phyloP scores from a whole-genome alignment of 2,113 vertebrate genomes.

The Panurus biarmicus region DNA sequence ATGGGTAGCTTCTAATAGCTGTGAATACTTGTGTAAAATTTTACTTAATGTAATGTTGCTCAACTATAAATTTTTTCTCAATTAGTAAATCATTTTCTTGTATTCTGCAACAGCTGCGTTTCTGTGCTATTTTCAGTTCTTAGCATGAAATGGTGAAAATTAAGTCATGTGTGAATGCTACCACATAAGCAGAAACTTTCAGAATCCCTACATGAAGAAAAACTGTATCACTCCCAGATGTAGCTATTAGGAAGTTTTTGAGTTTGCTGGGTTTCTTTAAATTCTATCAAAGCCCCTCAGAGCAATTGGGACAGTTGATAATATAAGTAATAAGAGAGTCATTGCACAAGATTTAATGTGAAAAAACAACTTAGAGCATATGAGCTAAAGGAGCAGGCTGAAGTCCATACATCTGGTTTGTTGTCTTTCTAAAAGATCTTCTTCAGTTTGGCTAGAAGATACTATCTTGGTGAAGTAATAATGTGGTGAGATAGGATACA shows the following conservation, averaged over 20 bases:
- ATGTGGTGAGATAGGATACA: neutral
- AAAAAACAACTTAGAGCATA: neutral
- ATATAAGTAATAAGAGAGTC: neutral
- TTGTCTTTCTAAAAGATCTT: neutral
- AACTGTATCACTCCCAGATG: neutral
- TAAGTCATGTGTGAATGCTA: neutral
- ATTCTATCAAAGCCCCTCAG: conserved; percentile 10
- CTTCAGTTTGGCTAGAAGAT: neutral
- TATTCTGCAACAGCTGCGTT: neutral
- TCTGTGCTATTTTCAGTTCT: neutral
- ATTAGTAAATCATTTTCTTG: neutral
- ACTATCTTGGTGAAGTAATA: neutral
- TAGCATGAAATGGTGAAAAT: neutral
- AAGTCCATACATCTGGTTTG: neutral
- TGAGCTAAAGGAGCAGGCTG: neutral
- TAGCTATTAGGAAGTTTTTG: neutral
- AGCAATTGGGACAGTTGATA: neutral
- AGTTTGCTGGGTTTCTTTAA: conserved; percentile 1
- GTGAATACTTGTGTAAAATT: neutral
- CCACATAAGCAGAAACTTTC: neutral
- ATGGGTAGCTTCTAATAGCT: neutral
- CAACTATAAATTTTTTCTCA: neutral
- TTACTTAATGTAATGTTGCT: neutral
- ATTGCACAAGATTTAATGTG: neutral
- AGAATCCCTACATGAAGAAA: neutral